These are phyloP conservation scores for Globodera rostochiensis DNA, from an alignment of 1,140 invertebrate genomes.

Conservation along the genomic window DNA sequence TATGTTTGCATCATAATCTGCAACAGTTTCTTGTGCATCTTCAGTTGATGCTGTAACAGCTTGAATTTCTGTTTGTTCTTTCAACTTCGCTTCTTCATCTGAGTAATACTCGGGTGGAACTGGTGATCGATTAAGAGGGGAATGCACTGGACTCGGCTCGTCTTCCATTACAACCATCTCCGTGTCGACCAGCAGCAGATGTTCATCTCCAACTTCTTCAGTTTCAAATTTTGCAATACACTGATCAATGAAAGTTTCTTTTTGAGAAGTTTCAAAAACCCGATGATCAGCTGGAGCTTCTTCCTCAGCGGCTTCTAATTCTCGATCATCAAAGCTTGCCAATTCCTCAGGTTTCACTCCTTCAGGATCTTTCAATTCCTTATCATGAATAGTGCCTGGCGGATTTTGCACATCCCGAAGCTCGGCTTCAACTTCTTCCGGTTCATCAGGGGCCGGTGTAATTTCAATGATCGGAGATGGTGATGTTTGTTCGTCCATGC, in stretches of 20 bases:
- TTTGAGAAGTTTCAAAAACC: too few species aligned
- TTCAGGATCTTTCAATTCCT: neutral
- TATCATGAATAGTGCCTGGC: neutral
- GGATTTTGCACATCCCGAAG: neutral
- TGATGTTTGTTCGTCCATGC: constrained; percentile 24
- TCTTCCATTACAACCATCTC: neutral
- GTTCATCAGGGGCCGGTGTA: constrained; percentile 17
- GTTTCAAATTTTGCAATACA: neutral
- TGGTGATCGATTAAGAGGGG: too few species aligned
- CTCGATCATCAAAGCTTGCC: neutral
- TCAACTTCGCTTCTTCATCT: neutral
- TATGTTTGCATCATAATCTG: neutral
- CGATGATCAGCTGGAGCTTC: neutral
- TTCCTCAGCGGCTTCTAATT: neutral
- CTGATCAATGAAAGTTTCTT: too few species aligned
- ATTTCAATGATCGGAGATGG: constrained; percentile 28
- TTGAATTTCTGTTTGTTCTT: neutral
- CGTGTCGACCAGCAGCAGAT: neutral
- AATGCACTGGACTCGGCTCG: neutral
- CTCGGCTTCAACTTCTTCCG: neutral
- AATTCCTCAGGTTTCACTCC: neutral
- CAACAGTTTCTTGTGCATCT: neutral
- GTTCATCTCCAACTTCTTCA: neutral
- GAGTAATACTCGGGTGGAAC: neutral
- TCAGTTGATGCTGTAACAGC: neutral